These are phyloP conservation scores for Eucera pruinosa DNA, from an alignment of 2,888 invertebrate species.

Conservation along the genomic window DNA sequence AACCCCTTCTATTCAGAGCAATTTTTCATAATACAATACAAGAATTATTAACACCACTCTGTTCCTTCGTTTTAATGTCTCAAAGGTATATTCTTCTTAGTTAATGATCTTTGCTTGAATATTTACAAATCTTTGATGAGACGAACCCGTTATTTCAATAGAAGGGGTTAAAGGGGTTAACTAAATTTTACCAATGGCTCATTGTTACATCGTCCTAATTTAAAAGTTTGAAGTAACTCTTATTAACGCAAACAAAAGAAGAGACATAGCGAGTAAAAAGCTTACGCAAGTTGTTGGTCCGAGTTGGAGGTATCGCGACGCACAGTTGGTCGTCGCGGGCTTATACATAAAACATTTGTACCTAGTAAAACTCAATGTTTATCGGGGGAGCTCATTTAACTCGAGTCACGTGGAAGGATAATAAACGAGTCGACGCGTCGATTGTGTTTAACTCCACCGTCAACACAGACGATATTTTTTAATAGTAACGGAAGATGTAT, in stretches of 20 bases:
- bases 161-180: no score
- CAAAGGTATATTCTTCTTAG: no score
- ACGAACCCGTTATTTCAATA: no score
- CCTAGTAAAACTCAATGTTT: slow-evolving; percentile 15
- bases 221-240: background rate
- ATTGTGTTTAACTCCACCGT: slow-evolving; percentile 31
- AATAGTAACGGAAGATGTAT: background rate
- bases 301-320: background rate
- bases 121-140: no score
- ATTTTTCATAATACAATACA: no score
- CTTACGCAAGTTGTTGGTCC: slow-evolving; percentile 1
- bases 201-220: background rate
- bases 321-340: background rate
- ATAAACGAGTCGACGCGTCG: background rate
- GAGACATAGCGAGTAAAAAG: slow-evolving; percentile 21
- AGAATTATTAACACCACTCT: no score
- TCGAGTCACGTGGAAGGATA: background rate
- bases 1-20: no score
- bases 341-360: slow-evolving; percentile 38
- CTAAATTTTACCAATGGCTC: no score
- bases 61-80: no score
- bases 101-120: no score
- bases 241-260: background rate
- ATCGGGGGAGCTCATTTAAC: background rate
- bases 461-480: slow-evolving; percentile 1